A percentile compares a stretch with the other conserved stretches of the same genome.
Evolutionary conservation across 2,113 vertebrate species (phyloP).

Genomic region (Chaetura pelagica): DNA sequence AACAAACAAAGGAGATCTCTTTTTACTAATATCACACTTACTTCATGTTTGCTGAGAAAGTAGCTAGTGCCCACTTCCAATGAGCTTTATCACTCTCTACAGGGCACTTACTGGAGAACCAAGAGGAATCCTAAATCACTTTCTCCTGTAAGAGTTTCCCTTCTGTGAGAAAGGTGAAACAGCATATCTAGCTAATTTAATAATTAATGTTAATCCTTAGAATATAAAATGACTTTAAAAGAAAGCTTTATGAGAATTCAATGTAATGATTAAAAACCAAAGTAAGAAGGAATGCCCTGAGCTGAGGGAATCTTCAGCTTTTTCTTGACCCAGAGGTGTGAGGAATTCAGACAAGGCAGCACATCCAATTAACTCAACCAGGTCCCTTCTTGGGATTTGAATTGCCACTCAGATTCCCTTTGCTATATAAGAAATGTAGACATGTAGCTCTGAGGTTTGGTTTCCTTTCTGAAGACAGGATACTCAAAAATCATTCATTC

Average conservation of each 20-base stretch:
- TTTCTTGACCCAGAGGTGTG: neutral
- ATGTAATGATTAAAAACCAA: neutral
- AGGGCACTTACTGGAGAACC: neutral
- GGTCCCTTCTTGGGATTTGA: neutral
- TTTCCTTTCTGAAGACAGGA: neutral
- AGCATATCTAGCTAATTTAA: neutral
- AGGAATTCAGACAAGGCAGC: neutral
- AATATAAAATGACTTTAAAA: neutral
- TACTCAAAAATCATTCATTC: neutral
- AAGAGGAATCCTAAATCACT: neutral
- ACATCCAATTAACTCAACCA: neutral
- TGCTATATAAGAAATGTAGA: neutral
- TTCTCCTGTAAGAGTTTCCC: neutral
- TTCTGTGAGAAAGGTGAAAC: neutral
- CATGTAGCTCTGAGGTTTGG: neutral
- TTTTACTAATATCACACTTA: neutral
- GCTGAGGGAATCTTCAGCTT: neutral
- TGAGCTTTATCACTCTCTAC: too few relatives aligned
- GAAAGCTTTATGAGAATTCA: neutral
- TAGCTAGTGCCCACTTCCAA: neutral
- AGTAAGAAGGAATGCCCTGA: neutral
- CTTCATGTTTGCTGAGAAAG: neutral
- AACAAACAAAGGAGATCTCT: neutral
- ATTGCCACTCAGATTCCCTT: neutral
- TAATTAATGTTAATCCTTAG: neutral